Evolutionary conservation across 2,113 vertebrate genomes (phyloP).

Genomic region (Lethenteron reissneri): DNA sequence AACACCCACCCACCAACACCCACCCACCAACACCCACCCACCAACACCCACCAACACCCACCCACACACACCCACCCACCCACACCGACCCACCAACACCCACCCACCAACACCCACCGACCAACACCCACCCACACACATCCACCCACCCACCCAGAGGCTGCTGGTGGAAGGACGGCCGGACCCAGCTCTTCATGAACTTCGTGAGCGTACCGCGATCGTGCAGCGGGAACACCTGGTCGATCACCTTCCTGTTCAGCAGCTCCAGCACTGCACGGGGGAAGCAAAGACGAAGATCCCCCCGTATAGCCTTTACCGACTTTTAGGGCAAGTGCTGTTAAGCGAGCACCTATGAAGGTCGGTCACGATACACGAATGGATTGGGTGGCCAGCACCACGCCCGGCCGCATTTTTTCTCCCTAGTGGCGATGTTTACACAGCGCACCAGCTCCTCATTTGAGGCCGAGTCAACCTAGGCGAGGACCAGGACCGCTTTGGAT

Average conservation of each 20-base stretch:
- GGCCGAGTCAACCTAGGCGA: too few species aligned
- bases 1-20: not conserved
- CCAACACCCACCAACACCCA: not conserved
- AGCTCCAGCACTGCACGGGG: constrained; percentile 54
- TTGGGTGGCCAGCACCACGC: too few species aligned
- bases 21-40: not conserved
- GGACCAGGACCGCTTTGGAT: too few species aligned
- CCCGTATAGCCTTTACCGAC: too few species aligned
- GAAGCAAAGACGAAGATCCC: not conserved
- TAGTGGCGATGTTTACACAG: too few species aligned
- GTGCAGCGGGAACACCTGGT: constrained; percentile 76
- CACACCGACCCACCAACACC: not conserved
- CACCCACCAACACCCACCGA: too few species aligned
- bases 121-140: constrained; percentile 16
- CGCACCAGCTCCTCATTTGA: too few species aligned
- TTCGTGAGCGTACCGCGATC: constrained; percentile 76
- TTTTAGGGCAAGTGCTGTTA: too few species aligned
- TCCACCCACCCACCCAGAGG: constrained; percentile 35
- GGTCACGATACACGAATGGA: too few species aligned
- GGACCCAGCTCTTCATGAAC: constrained; percentile 91
- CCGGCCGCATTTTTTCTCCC: too few species aligned
- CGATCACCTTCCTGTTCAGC: constrained; percentile 60
- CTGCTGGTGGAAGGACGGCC: constrained; percentile 76
- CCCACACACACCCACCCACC: not conserved
- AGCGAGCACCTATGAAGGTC: too few species aligned